Evolutionary conservation across 2,113 vertebrate genomes (phyloP).

Genomic region (Pachypanchax playfairii): DNA sequence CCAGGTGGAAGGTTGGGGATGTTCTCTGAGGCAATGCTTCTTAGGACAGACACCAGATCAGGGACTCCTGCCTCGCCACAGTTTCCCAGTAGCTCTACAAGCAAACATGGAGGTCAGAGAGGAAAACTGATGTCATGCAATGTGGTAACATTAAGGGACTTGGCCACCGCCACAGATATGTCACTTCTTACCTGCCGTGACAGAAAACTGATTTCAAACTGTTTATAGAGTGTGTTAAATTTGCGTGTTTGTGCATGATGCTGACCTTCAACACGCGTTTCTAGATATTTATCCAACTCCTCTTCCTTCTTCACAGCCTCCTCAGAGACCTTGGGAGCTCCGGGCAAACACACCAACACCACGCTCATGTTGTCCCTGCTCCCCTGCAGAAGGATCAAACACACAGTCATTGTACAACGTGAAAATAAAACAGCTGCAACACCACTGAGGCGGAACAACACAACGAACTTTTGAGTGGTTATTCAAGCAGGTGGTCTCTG

Average conservation of each 20-base stretch:
- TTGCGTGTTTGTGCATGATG: background rate
- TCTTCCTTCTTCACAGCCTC: slow-evolving; percentile 95
- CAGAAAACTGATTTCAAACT: background rate
- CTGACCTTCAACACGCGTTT: slow-evolving; percentile 95
- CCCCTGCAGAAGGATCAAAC: slow-evolving; percentile 79
- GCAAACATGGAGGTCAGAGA: slow-evolving; percentile 1
- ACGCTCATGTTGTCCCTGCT: slow-evolving; percentile 99
- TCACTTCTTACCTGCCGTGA: too few relatives aligned
- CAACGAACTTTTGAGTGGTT: background rate
- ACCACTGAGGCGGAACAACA: too few relatives aligned
- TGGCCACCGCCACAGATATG: background rate
- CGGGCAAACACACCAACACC: slow-evolving; percentile 95
- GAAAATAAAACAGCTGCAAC: background rate
- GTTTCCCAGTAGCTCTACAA: slow-evolving; percentile 91
- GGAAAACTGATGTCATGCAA: background rate
- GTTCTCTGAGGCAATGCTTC: slow-evolving; percentile 93
- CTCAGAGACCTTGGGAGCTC: slow-evolving; percentile 94
- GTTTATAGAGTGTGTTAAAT: background rate
- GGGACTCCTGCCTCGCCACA: slow-evolving; percentile 91
- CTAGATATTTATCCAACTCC: slow-evolving; percentile 95
- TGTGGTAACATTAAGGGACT: background rate
- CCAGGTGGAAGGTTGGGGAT: slow-evolving; percentile 97
- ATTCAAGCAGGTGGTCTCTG: too few relatives aligned
- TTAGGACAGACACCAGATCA: slow-evolving; percentile 95
- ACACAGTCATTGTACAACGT: background rate